Evolutionary conservation across 2,797 vertebrate genomes (phyloP).

Genomic region (Anabacerthia variegaticeps): DNA sequence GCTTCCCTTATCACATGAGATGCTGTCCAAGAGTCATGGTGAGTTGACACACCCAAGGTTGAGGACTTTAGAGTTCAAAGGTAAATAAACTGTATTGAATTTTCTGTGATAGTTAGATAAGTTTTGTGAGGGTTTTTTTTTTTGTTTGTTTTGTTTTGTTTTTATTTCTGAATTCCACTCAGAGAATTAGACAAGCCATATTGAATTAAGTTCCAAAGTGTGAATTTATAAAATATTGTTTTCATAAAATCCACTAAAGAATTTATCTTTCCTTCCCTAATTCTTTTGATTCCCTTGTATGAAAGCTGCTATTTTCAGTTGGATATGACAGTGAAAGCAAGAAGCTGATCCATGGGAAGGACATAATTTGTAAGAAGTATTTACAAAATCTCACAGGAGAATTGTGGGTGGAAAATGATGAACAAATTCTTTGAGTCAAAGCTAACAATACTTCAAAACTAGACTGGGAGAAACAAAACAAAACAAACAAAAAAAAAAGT

Average conservation of each 20-base stretch:
- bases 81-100: background rate
- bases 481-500: too few species aligned
- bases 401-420: background rate
- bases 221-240: background rate
- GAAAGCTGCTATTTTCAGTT: background rate
- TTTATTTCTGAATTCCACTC: background rate
- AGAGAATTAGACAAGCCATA: background rate
- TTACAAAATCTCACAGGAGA: background rate
- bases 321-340: background rate
- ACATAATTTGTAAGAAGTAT: background rate
- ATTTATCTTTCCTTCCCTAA: background rate
- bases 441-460: background rate
- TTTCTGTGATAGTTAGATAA: background rate
- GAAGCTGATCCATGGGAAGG: background rate
- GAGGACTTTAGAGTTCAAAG: background rate
- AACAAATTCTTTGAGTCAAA: background rate
- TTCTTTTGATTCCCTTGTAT: background rate
- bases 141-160: background rate
- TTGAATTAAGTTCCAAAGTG: background rate
- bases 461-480: background rate
- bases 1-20: background rate
- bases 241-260: background rate
- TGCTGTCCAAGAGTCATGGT: background rate
- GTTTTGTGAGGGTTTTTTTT: background rate
- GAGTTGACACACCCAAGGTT: background rate